phyloP scores from a whole-genome alignment of 2,797 vertebrate genomes.

The Myotis pilosus region DNA sequence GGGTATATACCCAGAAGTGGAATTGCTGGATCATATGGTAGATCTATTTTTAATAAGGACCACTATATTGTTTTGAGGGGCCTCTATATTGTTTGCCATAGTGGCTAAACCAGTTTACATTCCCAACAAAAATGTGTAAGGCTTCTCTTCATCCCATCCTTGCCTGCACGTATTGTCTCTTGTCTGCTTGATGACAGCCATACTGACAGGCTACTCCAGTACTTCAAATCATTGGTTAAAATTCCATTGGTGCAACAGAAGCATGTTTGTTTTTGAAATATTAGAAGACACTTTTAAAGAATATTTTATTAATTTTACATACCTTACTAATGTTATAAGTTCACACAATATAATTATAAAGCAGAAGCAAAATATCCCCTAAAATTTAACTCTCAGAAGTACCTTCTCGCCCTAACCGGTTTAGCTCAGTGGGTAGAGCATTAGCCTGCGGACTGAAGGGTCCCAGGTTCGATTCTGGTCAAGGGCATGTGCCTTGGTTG shows the following conservation, averaged over 20 bases:
- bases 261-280: not conserved
- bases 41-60: not conserved
- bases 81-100: not conserved
- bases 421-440: too few relatives aligned
- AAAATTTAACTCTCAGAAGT: not conserved
- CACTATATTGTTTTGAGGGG: not conserved
- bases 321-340: not conserved
- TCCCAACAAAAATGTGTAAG: not conserved
- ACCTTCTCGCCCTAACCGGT: not conserved
- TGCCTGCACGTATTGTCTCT: not conserved
- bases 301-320: slow-evolving; percentile 14
- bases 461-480: too few relatives aligned
- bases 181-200: not conserved
- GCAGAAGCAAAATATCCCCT: not conserved
- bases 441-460: too few relatives aligned
- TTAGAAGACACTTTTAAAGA: not conserved
- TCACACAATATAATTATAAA: not conserved
- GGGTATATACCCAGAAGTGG: not conserved
- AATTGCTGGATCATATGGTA: not conserved
- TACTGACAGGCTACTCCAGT: not conserved
- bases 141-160: not conserved
- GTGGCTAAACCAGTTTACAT: not conserved
- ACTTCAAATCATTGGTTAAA: not conserved
- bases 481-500: too few relatives aligned
- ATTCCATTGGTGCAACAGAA: not conserved